Evolutionary conservation across 2,797 vertebrate species (phyloP), one percentile per base, ranked within the genome.

Genomic region (Rachycentron canadum): DNA sequence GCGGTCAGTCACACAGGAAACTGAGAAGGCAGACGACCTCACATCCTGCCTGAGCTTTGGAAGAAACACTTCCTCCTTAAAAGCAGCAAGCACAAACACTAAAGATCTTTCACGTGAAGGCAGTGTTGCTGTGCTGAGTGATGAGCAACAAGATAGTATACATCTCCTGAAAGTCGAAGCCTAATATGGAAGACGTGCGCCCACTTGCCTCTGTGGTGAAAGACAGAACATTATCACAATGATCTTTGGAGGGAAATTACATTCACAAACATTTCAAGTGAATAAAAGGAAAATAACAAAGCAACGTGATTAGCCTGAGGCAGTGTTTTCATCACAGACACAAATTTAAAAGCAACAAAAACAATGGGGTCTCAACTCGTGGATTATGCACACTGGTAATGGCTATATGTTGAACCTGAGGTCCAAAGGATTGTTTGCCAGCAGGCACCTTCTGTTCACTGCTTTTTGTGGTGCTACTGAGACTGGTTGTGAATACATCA

Each of bases 1-100:
- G 73, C 84, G 88, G 90, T 92, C 92, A 92, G 81, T 91, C 90
- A 86, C 91, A 93, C 93, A 92, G 93, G 94, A 95, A 94, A 86
- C 86, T 32, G 69, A 90, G 63, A 86, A 88, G 83, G 80, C 89
- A 93, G 86, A 92, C 86, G 49, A 93, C 89, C 92, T 93, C 85
- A 87, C 93, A 93, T 94, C 93, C 95, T 94, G 92, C 84, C 85
- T 86, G 80, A 85, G 88, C 85, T 89, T 74, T 86, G 84, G 90
- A 90, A 82, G 83, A 90, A 89, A 89, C 83, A 75, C 85, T 93
- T 94, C 90, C 89, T 88, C 77, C 87, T 84, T 59, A 47, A 38
- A 75, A 89, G 74, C 71, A 81, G 77, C 73, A 73, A 81, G 68
- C 71, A 64, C 69, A 83, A 75, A 63, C 53, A 40, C 69, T 81